Percentiles rank a stretch among this genome's conserved stretches.
Conservation (phyloP, 1,140 invertebrate genomes). For the Orchestia grillus region DNA sequence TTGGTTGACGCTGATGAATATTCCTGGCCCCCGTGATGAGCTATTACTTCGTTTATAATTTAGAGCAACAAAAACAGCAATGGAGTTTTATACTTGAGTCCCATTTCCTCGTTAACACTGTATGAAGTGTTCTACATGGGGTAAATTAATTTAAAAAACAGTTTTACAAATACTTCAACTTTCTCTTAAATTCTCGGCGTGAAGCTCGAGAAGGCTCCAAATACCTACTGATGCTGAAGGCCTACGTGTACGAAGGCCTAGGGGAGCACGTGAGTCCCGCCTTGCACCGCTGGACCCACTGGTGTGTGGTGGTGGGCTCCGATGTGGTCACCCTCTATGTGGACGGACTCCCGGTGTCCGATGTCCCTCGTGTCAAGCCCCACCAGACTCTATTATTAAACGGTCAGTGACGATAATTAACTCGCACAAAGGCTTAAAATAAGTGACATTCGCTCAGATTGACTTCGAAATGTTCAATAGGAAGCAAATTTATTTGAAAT, state of each 20-base stretch:
- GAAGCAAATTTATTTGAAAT: neutral
- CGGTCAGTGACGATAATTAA: neutral
- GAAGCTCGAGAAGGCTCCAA: neutral
- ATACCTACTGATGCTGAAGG: conserved; percentile 4
- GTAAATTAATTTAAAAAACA: too few relatives aligned
- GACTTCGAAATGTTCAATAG: neutral
- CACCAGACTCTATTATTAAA: neutral
- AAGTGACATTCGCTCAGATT: neutral
- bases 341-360: neutral
- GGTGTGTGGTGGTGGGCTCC: neutral
- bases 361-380: neutral
- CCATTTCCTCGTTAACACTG: too few relatives aligned
- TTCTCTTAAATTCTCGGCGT: neutral
- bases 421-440: neutral
- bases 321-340: neutral
- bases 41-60: too few relatives aligned
- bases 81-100: too few relatives aligned
- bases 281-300: neutral
- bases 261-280: neutral
- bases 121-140: too few relatives aligned
- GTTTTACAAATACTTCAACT: neutral
- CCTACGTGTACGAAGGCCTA: neutral
- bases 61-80: too few relatives aligned
- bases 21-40: too few relatives aligned
- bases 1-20: too few relatives aligned